Percentiles rank a stretch among this genome's conserved stretches.
phyloP scores from a whole-genome alignment of 2,888 invertebrate species.

The Digitonthophagus gazella region DNA sequence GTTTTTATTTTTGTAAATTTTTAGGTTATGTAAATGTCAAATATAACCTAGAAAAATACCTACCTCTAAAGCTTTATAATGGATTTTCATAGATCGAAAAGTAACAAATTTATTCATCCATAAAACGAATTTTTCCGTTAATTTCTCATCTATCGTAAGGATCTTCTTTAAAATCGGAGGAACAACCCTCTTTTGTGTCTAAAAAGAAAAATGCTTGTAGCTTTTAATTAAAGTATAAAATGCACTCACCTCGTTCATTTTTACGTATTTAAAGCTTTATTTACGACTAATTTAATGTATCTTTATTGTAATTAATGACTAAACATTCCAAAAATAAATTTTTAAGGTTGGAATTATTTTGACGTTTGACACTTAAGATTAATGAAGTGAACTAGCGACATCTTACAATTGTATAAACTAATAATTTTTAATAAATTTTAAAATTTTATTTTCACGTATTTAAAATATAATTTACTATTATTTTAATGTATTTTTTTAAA shows the following conservation, averaged over 20 bases:
- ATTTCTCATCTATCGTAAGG: conserved; percentile 54
- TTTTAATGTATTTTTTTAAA: too few species aligned
- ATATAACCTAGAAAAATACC: conserved; percentile 18
- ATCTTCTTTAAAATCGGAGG: conserved; percentile 55
- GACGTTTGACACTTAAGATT: too few species aligned
- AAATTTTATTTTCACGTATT: too few species aligned
- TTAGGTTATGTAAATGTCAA: conserved; percentile 1
- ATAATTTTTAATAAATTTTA: too few species aligned
- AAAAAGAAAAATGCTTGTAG: conserved; percentile 24
- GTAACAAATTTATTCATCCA: conserved; percentile 53
- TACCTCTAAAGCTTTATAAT: conserved; percentile 60
- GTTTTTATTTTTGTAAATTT: not conserved
- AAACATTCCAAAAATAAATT: too few species aligned
- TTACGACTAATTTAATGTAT: too few species aligned
- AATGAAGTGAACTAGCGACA: too few species aligned
- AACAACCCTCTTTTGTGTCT: conserved; percentile 43
- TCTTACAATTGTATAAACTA: too few species aligned
- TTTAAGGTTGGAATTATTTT: too few species aligned
- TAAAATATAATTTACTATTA: too few species aligned
- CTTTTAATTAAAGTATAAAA: conserved; percentile 3
- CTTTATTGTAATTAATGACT: too few species aligned
- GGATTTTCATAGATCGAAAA: conserved; percentile 55
- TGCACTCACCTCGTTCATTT: not conserved
- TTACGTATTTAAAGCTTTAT: too few species aligned
- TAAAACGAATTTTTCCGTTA: conserved; percentile 57